phyloP scores from a whole-genome alignment of 2,888 invertebrate genomes.

The Lithophane semibrunnea region DNA sequence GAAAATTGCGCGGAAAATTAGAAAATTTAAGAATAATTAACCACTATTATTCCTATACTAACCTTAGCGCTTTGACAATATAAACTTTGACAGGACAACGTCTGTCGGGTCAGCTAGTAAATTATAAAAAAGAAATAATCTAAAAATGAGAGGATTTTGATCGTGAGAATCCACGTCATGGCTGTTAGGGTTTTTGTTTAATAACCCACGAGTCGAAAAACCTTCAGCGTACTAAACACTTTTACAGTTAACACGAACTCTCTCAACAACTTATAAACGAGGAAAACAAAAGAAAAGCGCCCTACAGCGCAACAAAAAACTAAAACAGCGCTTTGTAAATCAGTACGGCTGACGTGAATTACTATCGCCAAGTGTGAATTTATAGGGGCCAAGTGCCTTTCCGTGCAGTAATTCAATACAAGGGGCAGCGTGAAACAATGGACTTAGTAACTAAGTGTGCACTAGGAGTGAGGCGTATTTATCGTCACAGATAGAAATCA shows the following conservation, averaged over 20 bases:
- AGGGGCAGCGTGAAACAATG: slow-evolving; percentile 56
- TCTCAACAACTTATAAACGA: neutral
- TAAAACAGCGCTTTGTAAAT: slow-evolving; percentile 75
- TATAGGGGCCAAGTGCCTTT: slow-evolving; percentile 73
- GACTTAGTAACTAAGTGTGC: slow-evolving; percentile 40
- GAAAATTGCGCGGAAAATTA: no score
- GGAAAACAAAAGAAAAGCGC: slow-evolving; percentile 35
- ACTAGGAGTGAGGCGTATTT: no score
- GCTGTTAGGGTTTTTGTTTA: no score
- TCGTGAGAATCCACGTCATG: neutral
- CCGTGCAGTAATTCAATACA: slow-evolving; percentile 67
- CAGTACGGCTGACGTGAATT: slow-evolving; percentile 79
- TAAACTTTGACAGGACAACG: no score
- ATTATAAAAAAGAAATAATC: neutral
- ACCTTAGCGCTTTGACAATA: no score
- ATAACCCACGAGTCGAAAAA: neutral
- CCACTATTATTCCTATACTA: no score
- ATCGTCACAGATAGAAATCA: no score
- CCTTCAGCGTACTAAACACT: neutral
- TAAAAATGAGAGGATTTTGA: neutral
- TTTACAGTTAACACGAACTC: slow-evolving; percentile 2
- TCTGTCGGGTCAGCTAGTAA: no score
- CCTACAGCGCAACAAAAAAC: slow-evolving; percentile 64
- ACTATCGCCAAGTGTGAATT: slow-evolving; percentile 79
- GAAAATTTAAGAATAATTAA: no score